Percentiles rank a stretch among this genome's conserved stretches.
Conservation (phyloP, 35 echinoderm and acorn worm species). For the Strongylocentrotus purpuratus region DNA sequence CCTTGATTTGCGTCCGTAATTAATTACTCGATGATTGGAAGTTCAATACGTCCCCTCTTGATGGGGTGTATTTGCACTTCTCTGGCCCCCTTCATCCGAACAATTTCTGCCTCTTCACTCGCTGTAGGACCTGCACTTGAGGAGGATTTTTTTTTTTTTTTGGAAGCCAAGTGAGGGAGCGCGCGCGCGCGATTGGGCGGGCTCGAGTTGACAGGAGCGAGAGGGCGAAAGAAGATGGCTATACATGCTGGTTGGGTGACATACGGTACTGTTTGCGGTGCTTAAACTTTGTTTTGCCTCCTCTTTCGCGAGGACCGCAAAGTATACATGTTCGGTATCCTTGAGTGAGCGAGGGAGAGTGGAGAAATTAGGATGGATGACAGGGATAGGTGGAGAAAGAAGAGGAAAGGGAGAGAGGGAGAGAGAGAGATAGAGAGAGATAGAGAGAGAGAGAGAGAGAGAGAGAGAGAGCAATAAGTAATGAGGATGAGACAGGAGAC, state of each 20-base stretch:
- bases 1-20: conserved; percentile 22
- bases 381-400: background rate
- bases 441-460: background rate
- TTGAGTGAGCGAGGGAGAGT: background rate
- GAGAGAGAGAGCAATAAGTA: background rate
- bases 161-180: background rate
- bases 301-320: conserved; percentile 6
- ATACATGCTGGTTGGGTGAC: background rate
- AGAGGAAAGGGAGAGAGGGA: background rate
- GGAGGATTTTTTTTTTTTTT: background rate
- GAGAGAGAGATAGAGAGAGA: background rate
- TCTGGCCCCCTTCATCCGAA: background rate
- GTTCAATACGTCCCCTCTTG: conserved; percentile 26
- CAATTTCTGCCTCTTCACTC: background rate
- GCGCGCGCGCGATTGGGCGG: no score
- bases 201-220: background rate
- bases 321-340: conserved; percentile 10
- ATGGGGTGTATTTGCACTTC: conserved; percentile 13
- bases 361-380: background rate
- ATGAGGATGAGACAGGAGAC: no score
- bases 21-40: conserved; percentile 24
- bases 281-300: conserved; percentile 4
- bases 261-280: conserved; percentile 30
- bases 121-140: background rate
- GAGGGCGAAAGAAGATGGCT: background rate